A percentile compares a stretch with the other conserved stretches of the same genome.
phyloP scores from a whole-genome alignment of 1,140 invertebrate species.

The Hetaerina americana region DNA sequence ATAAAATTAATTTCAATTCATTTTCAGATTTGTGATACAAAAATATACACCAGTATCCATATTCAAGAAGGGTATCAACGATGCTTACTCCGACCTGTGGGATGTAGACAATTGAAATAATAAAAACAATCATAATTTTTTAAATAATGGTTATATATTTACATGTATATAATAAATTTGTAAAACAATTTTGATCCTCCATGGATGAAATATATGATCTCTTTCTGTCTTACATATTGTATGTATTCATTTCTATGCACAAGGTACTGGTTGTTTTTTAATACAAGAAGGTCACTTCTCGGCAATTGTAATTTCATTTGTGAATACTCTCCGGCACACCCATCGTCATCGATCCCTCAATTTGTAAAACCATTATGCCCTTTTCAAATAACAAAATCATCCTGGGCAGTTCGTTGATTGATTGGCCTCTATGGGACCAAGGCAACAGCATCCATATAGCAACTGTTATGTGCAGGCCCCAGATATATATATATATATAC shows the following conservation, averaged over 20 bases:
- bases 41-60: too few species aligned
- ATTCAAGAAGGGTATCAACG: too few species aligned
- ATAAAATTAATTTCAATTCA: too few species aligned
- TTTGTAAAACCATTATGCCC: too few species aligned
- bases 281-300: not conserved
- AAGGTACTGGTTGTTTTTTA: not conserved
- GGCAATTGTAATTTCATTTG: not conserved
- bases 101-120: not conserved
- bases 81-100: not conserved
- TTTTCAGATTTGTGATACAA: too few species aligned
- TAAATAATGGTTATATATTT: not conserved
- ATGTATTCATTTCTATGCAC: not conserved
- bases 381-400: too few species aligned
- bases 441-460: too few species aligned
- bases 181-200: not conserved
- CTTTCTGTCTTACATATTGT: not conserved
- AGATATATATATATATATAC: too few species aligned
- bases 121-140: not conserved
- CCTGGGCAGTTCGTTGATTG: too few species aligned
- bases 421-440: too few species aligned
- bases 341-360: too few species aligned
- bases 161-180: constrained; percentile 1
- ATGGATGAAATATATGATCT: not conserved
- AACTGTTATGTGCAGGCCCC: too few species aligned
- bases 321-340: not conserved